Evolutionary conservation across 2,797 vertebrate genomes (phyloP).

Genomic region (Myotis daubentonii): DNA sequence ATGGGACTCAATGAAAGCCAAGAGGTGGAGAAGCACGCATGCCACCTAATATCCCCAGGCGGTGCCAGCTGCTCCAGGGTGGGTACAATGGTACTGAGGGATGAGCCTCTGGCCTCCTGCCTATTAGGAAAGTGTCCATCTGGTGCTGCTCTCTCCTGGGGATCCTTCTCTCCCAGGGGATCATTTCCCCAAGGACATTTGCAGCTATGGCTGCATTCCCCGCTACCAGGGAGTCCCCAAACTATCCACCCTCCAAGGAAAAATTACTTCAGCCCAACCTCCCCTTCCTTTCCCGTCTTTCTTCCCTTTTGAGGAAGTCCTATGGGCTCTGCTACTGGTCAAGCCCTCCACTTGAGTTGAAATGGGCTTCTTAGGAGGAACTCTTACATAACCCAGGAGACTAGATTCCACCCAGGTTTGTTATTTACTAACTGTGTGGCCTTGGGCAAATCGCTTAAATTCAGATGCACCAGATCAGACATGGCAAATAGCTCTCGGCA

Average conservation of each 20-base stretch:
- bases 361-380: not conserved
- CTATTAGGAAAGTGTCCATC: not conserved
- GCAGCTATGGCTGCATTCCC: not conserved
- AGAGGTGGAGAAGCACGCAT: no score
- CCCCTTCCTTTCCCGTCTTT: not conserved
- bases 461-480: not conserved
- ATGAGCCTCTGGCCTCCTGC: not conserved
- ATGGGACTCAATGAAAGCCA: not conserved
- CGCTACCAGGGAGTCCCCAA: not conserved
- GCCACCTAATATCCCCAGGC: accelerated
- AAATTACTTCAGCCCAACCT: not conserved
- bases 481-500: not conserved
- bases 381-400: not conserved
- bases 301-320: not conserved
- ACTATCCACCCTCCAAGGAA: not conserved
- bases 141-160: not conserved
- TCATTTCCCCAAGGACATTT: not conserved
- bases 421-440: not conserved
- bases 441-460: not conserved
- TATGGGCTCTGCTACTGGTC: not conserved
- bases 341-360: not conserved
- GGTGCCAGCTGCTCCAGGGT: not conserved
- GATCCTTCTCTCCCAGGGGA: not conserved
- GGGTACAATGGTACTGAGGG: no score
- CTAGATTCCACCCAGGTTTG: not conserved